phyloP scores from a whole-genome alignment of 2,797 vertebrate species.

The Scolopax rusticola region DNA sequence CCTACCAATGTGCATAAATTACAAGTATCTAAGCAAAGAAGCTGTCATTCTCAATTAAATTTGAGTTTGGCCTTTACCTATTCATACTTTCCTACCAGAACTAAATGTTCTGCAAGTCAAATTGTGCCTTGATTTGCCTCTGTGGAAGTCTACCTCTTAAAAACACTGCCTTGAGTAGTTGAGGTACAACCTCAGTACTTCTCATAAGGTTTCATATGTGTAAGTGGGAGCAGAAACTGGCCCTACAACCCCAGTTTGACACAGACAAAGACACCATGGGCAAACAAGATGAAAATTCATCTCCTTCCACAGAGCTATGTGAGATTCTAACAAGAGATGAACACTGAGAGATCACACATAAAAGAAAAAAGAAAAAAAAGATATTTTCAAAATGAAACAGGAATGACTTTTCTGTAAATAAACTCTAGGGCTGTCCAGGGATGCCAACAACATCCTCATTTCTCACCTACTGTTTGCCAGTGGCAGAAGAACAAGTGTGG shows the following conservation, averaged over 20 bases:
- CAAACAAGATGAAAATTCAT: neutral
- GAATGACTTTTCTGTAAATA: conserved; percentile 34
- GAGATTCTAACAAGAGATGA: neutral
- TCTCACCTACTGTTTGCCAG: neutral
- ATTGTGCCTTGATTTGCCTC: neutral
- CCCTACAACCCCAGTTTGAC: neutral
- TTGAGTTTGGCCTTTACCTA: neutral
- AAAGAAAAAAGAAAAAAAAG: neutral
- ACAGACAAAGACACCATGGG: accelerated
- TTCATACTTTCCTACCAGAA: neutral
- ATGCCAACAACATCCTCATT: neutral
- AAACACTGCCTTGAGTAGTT: neutral
- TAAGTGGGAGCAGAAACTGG: neutral
- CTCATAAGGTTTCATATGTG: neutral
- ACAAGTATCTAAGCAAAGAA: neutral
- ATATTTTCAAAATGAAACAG: conserved; percentile 40
- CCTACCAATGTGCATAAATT: neutral
- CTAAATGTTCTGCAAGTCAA: neutral
- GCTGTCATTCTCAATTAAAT: neutral
- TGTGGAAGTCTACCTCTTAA: neutral
- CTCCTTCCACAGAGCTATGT: neutral
- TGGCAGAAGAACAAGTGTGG: neutral
- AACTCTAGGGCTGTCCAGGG: neutral
- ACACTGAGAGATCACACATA: neutral
- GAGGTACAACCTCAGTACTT: neutral